Evolutionary conservation across 1,140 invertebrate species (phyloP).

Genomic region (Drosophila teissieri): DNA sequence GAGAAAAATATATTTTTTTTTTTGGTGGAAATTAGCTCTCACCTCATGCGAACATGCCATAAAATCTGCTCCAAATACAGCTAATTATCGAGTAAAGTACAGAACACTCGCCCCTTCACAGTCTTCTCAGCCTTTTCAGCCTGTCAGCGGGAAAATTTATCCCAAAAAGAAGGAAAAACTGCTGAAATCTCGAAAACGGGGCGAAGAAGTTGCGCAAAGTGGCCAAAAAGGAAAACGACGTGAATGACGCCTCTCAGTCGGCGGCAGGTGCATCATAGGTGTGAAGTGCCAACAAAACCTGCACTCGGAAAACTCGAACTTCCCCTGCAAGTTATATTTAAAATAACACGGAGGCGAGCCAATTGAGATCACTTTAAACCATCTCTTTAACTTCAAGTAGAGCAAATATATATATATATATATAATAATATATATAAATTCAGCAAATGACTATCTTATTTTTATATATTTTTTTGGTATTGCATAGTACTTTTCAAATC

Average conservation of each 20-base stretch:
- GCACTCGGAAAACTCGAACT: not conserved
- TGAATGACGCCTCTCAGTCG: conserved; percentile 20
- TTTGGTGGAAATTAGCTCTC: not conserved
- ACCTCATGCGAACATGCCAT: conserved; percentile 25
- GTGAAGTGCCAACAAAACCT: conserved; percentile 72
- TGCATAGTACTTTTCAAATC: not conserved
- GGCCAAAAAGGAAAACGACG: conserved; percentile 30
- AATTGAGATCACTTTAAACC: not conserved
- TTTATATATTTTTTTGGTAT: no score
- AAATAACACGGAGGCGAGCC: accelerated
- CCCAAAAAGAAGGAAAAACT: conserved; percentile 16
- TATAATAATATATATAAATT: no score
- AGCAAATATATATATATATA: no score
- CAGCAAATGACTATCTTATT: no score
- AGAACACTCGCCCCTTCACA: not conserved
- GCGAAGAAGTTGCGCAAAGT: conserved; percentile 62
- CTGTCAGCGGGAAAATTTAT: conserved; percentile 72
- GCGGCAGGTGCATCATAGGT: conserved; percentile 47
- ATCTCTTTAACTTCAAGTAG: no score
- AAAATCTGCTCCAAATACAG: conserved; percentile 44
- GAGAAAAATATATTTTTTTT: not conserved
- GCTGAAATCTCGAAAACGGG: conserved; percentile 7
- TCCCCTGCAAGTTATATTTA: not conserved
- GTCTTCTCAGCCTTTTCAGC: conserved; percentile 5
- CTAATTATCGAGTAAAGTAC: conserved; percentile 44